Base-by-base conservation (phyloP, 1,140 invertebrate genomes). In the Conus betulinus region DNA sequence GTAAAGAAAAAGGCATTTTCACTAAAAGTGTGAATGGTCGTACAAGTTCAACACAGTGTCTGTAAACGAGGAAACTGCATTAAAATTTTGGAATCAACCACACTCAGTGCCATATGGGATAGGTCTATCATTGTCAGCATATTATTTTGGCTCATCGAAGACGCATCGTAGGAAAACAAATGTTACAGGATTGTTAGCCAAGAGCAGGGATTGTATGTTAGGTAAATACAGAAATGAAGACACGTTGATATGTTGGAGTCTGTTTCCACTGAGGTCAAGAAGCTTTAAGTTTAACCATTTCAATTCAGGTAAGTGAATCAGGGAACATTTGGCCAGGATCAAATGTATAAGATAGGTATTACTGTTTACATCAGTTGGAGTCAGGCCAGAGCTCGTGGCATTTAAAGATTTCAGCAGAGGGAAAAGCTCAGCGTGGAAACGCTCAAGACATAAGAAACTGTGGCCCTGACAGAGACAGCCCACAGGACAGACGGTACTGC, bases 401-500 rank as follows among this genome's bases (percentile, higher is more conserved):
- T 53, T 20, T 60, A 53, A 39, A 51, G 20, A 83, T 17, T 51
- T n/a, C 25, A 83, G 10, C 1, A 51, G 27, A 39, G 27, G 23
- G 55, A 84, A 81, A 20, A 39, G 39, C 11, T 67, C 71, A 23
- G 57, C 39, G 20, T 27, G 20, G 57, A 88, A 78, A 11, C 53
- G 17, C 27, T 53, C 52, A 5, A 23, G 23, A n/a, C n/a, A n/a
- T n/a, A n/a, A n/a, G n/a, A n/a, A n/a, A n/a, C n/a, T n/a, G n/a
- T n/a, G n/a, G n/a, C n/a, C n/a, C n/a, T n/a, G n/a, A n/a, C n/a
- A n/a, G n/a, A n/a, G n/a, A n/a, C n/a, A n/a, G n/a, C n/a, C 76
- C 93, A 55, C 91, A 94, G 82, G 82, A n/a, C 82, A 84, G 17
- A 53, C 39, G 39, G 25, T 25, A 57, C 17, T 84, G 67, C 86